These are phyloP conservation scores for Leptura quadrifasciata DNA, from an alignment of 2,888 invertebrate genomes.

Conservation along the genomic window DNA sequence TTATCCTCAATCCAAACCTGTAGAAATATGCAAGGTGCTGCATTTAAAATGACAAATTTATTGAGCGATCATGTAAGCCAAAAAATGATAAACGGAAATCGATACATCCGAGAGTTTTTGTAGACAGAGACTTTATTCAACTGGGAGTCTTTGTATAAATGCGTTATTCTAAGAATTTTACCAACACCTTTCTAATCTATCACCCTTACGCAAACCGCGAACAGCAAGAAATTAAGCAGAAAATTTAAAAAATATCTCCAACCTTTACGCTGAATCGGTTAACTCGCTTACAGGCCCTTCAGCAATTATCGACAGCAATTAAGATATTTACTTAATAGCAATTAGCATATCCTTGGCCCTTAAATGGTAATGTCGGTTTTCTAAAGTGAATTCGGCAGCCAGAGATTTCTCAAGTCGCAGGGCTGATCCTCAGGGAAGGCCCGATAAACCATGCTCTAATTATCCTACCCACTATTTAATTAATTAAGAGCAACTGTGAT, in stretches of 20 bases:
- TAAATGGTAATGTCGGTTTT: conserved; percentile 35
- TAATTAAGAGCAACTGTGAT: conserved; percentile 55
- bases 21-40: no score
- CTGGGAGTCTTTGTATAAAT: no score
- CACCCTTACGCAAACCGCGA: background rate
- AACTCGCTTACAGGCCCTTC: background rate
- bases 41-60: no score
- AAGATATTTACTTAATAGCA: conserved; percentile 33
- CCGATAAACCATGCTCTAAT: conserved; percentile 48
- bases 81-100: no score
- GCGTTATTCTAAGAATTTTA: no score
- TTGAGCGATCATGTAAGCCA: no score
- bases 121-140: no score
- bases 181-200: no score
- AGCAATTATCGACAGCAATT: conserved; percentile 26
- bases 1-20: no score
- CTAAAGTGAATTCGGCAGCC: conserved; percentile 36
- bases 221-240: background rate
- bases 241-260: background rate
- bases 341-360: conserved; percentile 33
- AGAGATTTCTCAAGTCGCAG: conserved; percentile 39
- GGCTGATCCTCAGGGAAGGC: conserved; percentile 36
- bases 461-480: conserved; percentile 54
- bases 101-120: no score
- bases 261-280: background rate